Percentiles rank a stretch among this genome's conserved stretches.
phyloP scores from a whole-genome alignment of 2,888 invertebrate genomes.

The Dorcus hopei region DNA sequence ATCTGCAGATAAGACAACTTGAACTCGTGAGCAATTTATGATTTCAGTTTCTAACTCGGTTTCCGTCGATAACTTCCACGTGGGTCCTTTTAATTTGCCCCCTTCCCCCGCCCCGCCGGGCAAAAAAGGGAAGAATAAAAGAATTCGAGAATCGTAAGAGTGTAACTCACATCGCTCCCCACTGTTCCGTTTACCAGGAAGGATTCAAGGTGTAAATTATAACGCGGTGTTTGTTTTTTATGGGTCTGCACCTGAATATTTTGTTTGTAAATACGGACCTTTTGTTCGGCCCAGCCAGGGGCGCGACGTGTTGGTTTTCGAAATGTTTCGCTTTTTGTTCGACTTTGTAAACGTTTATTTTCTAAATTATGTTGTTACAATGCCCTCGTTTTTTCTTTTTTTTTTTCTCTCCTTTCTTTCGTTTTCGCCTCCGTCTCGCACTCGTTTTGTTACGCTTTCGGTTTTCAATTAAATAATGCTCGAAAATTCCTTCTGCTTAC shows the following conservation, averaged over 20 bases:
- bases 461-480: too few relatives aligned
- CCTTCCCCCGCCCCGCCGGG: constrained; percentile 3
- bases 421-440: too few relatives aligned
- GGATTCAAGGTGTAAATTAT: constrained; percentile 39
- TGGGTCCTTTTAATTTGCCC: constrained; percentile 9
- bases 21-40: constrained; percentile 43
- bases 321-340: constrained; percentile 26
- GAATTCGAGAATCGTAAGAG: constrained; percentile 7
- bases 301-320: constrained; percentile 27
- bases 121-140: constrained; percentile 14
- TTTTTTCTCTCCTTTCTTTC: too few relatives aligned
- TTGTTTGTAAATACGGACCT: constrained; percentile 36
- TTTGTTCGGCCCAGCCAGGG: constrained; percentile 35
- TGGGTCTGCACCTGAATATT: constrained; percentile 36
- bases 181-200: constrained; percentile 28
- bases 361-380: constrained; percentile 23
- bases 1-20: constrained; percentile 44
- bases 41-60: constrained; percentile 23
- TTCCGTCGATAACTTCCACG: background rate
- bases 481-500: too few relatives aligned
- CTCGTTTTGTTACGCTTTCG: too few relatives aligned
- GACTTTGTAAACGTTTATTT: constrained; percentile 19
- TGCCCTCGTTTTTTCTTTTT: constrained; percentile 8
- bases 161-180: constrained; percentile 14
- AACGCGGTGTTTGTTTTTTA: constrained; percentile 37